A percentile compares a stretch with the other conserved stretches of the same genome.
Evolutionary conservation across 2,797 vertebrate genomes (phyloP).

Genomic region (Simalia tracyae): DNA sequence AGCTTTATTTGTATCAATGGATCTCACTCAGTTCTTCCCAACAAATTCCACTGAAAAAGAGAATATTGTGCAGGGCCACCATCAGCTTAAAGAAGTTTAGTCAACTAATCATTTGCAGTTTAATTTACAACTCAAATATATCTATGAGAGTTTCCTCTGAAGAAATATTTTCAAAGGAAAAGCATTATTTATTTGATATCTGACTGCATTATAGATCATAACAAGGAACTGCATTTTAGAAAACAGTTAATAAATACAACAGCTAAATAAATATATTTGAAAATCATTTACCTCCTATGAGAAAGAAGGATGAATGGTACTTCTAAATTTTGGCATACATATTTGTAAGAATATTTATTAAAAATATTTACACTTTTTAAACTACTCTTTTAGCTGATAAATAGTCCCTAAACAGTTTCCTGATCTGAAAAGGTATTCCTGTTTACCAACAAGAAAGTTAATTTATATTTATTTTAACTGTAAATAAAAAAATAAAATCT

Average conservation of each 20-base stretch:
- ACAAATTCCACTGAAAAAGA: not conserved
- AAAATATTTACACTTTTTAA: not conserved
- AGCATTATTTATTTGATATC: not conserved
- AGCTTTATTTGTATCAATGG: not conserved
- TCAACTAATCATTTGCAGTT: not conserved
- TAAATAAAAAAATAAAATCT: not conserved
- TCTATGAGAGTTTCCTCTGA: not conserved
- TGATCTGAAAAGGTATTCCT: not conserved
- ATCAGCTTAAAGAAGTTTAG: not conserved
- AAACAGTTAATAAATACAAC: not conserved
- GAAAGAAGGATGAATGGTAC: not conserved
- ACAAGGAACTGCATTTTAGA: not conserved
- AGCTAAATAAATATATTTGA: not conserved
- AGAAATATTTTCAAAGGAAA: not conserved
- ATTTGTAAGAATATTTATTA: not conserved
- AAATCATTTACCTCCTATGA: not conserved
- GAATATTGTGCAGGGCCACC: not conserved
- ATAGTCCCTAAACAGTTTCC: not conserved
- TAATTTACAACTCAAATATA: not conserved
- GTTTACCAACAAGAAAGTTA: not conserved
- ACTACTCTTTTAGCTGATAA: not conserved
- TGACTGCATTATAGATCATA: not conserved
- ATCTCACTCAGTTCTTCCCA: not conserved
- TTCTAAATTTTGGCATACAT: not conserved
- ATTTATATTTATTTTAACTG: not conserved